phyloP scores from a whole-genome alignment of 1,140 invertebrate species.

The Aleiodes sp. region DNA sequence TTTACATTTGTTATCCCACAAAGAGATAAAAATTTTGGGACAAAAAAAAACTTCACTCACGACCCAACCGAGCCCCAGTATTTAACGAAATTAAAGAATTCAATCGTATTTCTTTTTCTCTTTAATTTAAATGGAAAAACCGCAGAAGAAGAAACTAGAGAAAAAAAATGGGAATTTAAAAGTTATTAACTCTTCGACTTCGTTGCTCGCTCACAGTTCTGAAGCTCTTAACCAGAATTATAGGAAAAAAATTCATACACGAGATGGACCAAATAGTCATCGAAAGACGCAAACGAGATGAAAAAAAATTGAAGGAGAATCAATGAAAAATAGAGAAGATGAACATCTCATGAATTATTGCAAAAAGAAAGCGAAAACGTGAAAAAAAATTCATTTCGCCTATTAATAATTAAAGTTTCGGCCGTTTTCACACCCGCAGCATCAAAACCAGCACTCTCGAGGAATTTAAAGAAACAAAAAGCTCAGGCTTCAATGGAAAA shows the following conservation, averaged over 20 bases:
- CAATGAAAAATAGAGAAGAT: constrained; percentile 6
- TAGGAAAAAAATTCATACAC: constrained; percentile 24
- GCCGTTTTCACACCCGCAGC: constrained; percentile 19
- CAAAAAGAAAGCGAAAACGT: constrained; percentile 8
- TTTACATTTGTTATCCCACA: constrained; percentile 33
- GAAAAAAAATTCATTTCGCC: constrained; percentile 21
- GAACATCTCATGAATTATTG: constrained; percentile 17
- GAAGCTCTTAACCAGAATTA: constrained; percentile 24
- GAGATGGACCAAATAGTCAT: constrained; percentile 39
- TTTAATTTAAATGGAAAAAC: constrained; percentile 1
- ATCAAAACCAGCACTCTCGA: constrained; percentile 10
- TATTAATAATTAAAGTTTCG: constrained; percentile 15
- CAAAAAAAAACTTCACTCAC: constrained; percentile 36
- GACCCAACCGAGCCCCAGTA: constrained; percentile 30
- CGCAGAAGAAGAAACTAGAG: neutral
- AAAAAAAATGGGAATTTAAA: constrained; percentile 5
- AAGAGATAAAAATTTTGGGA: constrained; percentile 7
- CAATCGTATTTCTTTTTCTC: constrained; percentile 14
- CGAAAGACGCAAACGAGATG: constrained; percentile 27
- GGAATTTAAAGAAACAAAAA: constrained; percentile 7
- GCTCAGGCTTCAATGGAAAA: neutral
- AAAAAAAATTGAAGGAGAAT: constrained; percentile 8
- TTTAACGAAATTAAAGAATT: constrained; percentile 9
- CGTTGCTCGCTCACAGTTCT: constrained; percentile 41
- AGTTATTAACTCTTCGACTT: constrained; percentile 45